Base-by-base conservation (phyloP, 2,888 invertebrate species). In the Drosophila neotestacea region DNA sequence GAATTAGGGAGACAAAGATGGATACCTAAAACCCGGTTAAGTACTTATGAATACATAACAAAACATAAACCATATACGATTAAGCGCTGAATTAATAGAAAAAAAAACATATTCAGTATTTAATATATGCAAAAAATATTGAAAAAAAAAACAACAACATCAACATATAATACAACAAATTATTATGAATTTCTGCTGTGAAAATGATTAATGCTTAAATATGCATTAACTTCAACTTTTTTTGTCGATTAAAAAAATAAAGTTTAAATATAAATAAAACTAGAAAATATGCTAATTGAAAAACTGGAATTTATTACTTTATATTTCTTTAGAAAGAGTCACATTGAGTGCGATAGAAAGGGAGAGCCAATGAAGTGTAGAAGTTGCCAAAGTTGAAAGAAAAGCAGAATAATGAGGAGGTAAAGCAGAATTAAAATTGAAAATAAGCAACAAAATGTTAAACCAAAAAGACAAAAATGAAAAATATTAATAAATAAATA, bases 121-220 rank as follows among this genome's bases (percentile, higher is more conserved):
- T 60, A 32, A 13, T 54, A 64, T 32, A 46, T 54, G 63, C 58
- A 28, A 68, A 78, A 73, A 22, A 46, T 52, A 10, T 30, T 22
- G 22, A 22, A 2, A 22, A 22, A 22, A 30, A 32, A 38, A 50
- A 63, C 50, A 50, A 41, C 11, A 56, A 51, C 27, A 46, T 32
- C 30, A 58, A 70, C 22, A 52, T 13, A 51, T 41, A 63, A 41
- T 56, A 42, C 52, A 36, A 48, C 56, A 39, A 10, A 75, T 59
- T 55, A 74, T 66, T 66, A 70, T 67, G 16, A 66, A 74, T 78
- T 81, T 75, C 72, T 70, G 79, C 79, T 80, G 81, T 80, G 79
- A 80, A 56, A 58, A 38, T 38, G 36, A 69, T 73, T 71, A 74
- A 70, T 66, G 62, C 66, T 78, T 64, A 61, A 77, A 66, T 65